Evolutionary conservation across 2,797 vertebrate species (phyloP), one percentile per base, ranked within the genome.

Genomic region (Rhadinocentrus ornatus): DNA sequence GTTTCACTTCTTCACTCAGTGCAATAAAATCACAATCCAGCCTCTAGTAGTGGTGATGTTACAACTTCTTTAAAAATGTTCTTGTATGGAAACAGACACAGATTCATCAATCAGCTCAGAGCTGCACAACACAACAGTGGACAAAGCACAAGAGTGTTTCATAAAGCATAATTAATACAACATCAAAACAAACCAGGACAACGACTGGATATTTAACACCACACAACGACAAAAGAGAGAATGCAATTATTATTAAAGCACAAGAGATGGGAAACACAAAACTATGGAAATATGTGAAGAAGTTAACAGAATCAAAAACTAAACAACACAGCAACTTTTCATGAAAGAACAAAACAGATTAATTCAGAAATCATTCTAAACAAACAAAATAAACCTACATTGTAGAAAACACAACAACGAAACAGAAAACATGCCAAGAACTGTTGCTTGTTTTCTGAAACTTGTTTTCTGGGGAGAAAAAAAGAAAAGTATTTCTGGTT

Each of bases 1-100:
- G 16, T 59, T 74, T 60, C 2, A 60, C 34, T 55, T 62, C 32
- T n/a, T 41, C 15, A 37, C 61, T 41, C 22, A 55, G n/a, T 7
- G 22, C 20, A 52, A 6, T 22, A 32, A 37, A 13, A 61, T 61
- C 57, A 39, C 11, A 29, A 44, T 61, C 34, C 12, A 10, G 24
- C 24, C 31, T 53, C n/a, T 20, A 2, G 16, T 16, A 27, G 50
- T 26, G 54, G 22, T n/a, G 15, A 15, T n/a, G 7, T 20, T 37
- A 22, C 6, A 5, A 13, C 29, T 16, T 34, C 20, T 5, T 18
- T 9, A 41, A 31, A 39, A 41, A 34, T 27, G n/a, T 46, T 11
- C 26, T 37, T 37, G 35, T 3, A 3, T 44, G 39, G 6, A 32
- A 18, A 69, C 34, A 62, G 22, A 22, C 9, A 7, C 3, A 15